Evolutionary conservation across 2,888 invertebrate genomes (phyloP).

Genomic region (Andrena bicolor): DNA sequence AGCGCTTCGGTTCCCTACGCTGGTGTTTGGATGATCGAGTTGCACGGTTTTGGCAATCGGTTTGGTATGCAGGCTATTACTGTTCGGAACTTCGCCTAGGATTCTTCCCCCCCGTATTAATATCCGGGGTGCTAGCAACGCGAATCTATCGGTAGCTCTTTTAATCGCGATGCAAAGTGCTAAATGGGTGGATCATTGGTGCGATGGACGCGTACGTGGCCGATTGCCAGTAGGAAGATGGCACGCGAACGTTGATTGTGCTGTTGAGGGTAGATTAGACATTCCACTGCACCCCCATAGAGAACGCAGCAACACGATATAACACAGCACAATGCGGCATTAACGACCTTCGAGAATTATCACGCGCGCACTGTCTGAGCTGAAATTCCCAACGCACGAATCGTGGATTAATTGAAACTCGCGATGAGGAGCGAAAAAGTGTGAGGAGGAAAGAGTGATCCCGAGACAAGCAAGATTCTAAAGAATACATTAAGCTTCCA

Average conservation of each 20-base stretch:
- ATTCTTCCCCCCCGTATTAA: too few species aligned
- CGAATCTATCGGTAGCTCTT: background rate
- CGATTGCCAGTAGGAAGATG: conserved; percentile 51
- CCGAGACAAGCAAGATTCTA: background rate
- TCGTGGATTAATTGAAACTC: conserved; percentile 28
- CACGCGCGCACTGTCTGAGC: conserved; percentile 31
- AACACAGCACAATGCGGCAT: conserved; percentile 57
- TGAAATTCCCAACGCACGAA: conserved; percentile 37
- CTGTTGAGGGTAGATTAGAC: conserved; percentile 54
- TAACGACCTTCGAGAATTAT: conserved; percentile 59
- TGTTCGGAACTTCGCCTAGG: too few species aligned
- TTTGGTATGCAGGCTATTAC: background rate
- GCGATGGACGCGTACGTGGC: conserved; percentile 26
- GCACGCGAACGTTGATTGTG: conserved; percentile 31
- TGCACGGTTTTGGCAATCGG: background rate
- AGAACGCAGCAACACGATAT: conserved; percentile 49
- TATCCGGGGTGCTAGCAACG: too few species aligned
- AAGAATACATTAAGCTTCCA: background rate
- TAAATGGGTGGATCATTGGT: conserved; percentile 25
- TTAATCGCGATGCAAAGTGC: background rate
- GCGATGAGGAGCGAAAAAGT: too few species aligned
- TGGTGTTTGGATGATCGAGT: background rate
- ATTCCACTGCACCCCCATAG: conserved; percentile 42
- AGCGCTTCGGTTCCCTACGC: background rate
- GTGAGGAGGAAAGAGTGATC: background rate